Percentiles rank a stretch among this genome's conserved stretches.
phyloP scores from a whole-genome alignment of 2,888 invertebrate species.

The Nemoura dubitans region DNA sequence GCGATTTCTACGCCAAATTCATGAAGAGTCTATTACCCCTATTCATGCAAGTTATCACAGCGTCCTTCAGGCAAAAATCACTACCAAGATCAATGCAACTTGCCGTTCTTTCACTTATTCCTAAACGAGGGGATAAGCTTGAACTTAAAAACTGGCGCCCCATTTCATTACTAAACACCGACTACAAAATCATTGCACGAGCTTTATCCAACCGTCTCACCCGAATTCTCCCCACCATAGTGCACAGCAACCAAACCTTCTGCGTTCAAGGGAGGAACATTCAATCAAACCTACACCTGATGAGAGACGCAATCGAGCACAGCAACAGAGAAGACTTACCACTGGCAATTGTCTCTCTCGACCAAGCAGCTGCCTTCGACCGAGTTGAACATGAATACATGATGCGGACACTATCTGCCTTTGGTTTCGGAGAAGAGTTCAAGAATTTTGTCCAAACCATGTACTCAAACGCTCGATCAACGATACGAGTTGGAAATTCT shows the following conservation, averaged over 20 bases:
- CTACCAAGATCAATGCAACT: not conserved
- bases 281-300: too few species aligned
- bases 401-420: too few species aligned
- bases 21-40: not conserved
- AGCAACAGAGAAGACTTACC: not conserved
- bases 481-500: not conserved
- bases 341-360: not conserved
- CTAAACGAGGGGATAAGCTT: not conserved
- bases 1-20: not conserved
- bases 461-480: not conserved
- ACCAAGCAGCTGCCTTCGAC: not conserved
- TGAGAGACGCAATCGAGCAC: not conserved
- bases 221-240: not conserved
- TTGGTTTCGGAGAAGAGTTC: not conserved
- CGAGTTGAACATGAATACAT: too few species aligned
- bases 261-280: not conserved
- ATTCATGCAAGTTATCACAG: not conserved
- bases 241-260: not conserved
- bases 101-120: not conserved
- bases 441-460: not conserved
- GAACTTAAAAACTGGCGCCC: constrained; percentile 1
- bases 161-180: not conserved
- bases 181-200: not conserved
- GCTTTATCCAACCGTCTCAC: not conserved
- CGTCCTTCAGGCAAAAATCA: not conserved